phyloP scores from a whole-genome alignment of 2,888 invertebrate species.

The Macrosiphum euphorbiae region DNA sequence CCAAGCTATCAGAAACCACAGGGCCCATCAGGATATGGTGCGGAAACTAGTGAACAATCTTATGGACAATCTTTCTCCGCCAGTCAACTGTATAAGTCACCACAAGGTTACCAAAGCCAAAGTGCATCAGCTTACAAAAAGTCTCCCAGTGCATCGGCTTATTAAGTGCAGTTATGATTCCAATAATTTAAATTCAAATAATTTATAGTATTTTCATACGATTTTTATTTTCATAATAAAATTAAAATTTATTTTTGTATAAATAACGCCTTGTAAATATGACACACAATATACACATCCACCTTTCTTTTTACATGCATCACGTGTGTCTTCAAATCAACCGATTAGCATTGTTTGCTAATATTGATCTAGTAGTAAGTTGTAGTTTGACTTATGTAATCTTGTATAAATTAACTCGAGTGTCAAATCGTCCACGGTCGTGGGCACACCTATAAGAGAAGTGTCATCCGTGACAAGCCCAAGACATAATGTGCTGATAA shows the following conservation, averaged over 20 bases:
- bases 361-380: neutral
- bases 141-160: neutral
- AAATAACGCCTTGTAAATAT: conserved; percentile 52
- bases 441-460: conserved; percentile 38
- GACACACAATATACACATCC: conserved; percentile 49
- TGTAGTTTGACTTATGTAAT: conserved; percentile 16
- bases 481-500: neutral
- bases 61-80: conserved; percentile 39
- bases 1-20: conserved; percentile 37
- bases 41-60: conserved; percentile 28
- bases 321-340: neutral
- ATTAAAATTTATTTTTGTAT: conserved; percentile 53
- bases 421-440: conserved; percentile 10
- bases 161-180: neutral
- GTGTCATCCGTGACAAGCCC: conserved; percentile 40
- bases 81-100: conserved; percentile 15
- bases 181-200: conserved; percentile 20
- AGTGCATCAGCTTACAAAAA: conserved; percentile 44
- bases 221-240: conserved; percentile 28
- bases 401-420: conserved; percentile 42
- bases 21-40: conserved; percentile 23
- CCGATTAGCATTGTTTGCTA: neutral
- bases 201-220: conserved; percentile 46
- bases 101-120: conserved; percentile 49
- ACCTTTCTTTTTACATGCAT: conserved; percentile 18